Base-by-base conservation (phyloP, 2,113 vertebrate genomes). In the Entelurus aequoreus region DNA sequence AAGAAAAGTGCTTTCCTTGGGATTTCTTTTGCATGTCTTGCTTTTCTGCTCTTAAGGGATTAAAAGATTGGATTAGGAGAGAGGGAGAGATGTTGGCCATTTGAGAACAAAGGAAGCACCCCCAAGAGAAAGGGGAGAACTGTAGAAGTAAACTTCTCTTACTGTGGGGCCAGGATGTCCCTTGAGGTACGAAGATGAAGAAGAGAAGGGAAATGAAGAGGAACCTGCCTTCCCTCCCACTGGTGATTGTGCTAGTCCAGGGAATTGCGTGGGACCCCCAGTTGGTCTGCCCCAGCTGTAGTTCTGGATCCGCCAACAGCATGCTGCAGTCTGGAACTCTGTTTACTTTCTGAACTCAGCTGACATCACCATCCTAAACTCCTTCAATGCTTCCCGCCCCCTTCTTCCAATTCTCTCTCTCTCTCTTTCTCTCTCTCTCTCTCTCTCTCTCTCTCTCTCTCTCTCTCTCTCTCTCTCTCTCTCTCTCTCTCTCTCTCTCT, bases 331-430 rank as follows among this genome's bases (percentile, higher is more conserved):
- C 81, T 88, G 76, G 72, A 89, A 82, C 79, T 89, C 89, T 90
- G 88, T 92, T 92, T 91, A 92, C 90, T 88, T 90, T 91, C 85
- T 91, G 89, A 91, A 81, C 86, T 84, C 88, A 90, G 89, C 88
- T 91, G 85, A 91, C 90, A 91, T 90, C 89, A 90, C 79, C 78
- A 83, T 86, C 81, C 73, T 69, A 79, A 66, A 38, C 81, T 75
- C 75, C 76, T 71, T 80, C 78, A 66, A 66, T 80, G 69, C 52
- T 78, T 75, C 74, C 78, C 69, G 76, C 77, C 71, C 79, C 72
- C 79, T 65, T 48, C 68, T 67, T 75, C 68, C 65, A 65, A 64
- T 55, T 71, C 35, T 64, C 61, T 14, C 44, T 71, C 63, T 46
- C 60, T 75, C 54, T 46, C 40, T 55, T 54, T 68, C 48, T 69